Conservation (phyloP, 2,888 invertebrate species). For the Neelides folsomi region DNA sequence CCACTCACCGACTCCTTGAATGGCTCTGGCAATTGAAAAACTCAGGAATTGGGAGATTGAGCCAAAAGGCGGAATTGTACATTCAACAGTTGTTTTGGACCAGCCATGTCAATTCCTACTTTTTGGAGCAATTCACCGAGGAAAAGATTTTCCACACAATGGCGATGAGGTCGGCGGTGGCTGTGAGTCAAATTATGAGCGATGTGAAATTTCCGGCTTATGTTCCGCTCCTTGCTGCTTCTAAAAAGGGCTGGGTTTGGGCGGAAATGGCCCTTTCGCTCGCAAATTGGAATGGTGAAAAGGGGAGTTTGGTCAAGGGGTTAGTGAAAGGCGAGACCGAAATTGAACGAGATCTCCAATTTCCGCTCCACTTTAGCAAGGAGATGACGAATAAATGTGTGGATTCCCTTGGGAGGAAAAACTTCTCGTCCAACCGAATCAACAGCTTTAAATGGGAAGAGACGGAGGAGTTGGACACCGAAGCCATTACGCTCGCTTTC, state of each 20-base stretch:
- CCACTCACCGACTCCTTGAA: constrained; percentile 25
- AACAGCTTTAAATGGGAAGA: constrained; percentile 5
- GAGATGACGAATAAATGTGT: neutral
- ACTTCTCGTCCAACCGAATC: neutral
- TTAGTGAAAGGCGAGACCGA: constrained; percentile 5
- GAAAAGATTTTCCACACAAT: constrained; percentile 20
- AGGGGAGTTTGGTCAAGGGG: constrained; percentile 20
- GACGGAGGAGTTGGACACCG: constrained; percentile 10
- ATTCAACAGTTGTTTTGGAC: constrained; percentile 15
- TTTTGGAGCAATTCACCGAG: constrained; percentile 27
- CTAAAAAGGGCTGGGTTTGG: constrained; percentile 29
- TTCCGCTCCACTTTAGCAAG: too few relatives aligned
- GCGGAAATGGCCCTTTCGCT: constrained; percentile 29
- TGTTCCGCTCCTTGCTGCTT: constrained; percentile 24
- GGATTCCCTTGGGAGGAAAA: too few relatives aligned
- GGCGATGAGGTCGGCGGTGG: constrained; percentile 26
- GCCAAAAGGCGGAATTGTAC: constrained; percentile 24
- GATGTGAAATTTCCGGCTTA: constrained; percentile 23
- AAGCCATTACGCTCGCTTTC: constrained; percentile 27
- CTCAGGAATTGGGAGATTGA: constrained; percentile 29
- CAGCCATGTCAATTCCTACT: constrained; percentile 27
- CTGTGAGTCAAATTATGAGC: constrained; percentile 28
- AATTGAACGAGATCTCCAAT: neutral
- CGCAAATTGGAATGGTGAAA: constrained; percentile 29
- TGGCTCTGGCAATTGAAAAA: constrained; percentile 31